phyloP scores from a whole-genome alignment of 2,888 invertebrate species.

The Campopleginae sp. region DNA sequence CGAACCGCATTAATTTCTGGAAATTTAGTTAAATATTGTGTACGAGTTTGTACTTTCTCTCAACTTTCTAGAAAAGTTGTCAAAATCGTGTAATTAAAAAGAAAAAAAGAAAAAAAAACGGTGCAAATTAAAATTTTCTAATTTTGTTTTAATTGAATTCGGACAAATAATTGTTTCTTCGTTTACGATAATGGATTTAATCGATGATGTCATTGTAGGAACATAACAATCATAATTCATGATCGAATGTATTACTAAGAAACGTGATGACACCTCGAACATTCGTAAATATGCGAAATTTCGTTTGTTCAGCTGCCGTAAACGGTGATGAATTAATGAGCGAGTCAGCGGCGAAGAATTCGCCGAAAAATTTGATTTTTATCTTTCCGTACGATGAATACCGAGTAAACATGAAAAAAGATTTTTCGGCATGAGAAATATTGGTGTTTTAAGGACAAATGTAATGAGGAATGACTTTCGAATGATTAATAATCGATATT shows the following conservation, averaged over 20 bases:
- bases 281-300: conserved; percentile 15
- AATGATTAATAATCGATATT: background rate
- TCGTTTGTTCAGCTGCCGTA: conserved; percentile 20
- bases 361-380: conserved; percentile 35
- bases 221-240: conserved; percentile 16
- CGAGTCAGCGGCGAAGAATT: conserved; percentile 21
- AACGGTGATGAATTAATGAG: conserved; percentile 32
- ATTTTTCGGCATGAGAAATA: background rate
- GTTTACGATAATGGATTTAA: background rate
- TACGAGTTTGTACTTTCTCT: too few relatives aligned
- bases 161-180: background rate
- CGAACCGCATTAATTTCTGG: too few relatives aligned
- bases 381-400: conserved; percentile 1
- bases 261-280: conserved; percentile 28
- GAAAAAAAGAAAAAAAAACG: too few relatives aligned
- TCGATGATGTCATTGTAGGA: background rate
- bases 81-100: too few relatives aligned
- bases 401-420: background rate
- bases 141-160: background rate
- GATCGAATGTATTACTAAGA: conserved; percentile 22
- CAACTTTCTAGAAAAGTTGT: too few relatives aligned
- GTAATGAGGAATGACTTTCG: background rate
- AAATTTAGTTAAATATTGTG: too few relatives aligned
- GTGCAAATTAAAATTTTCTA: background rate
- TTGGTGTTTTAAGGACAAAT: background rate